These are phyloP conservation scores for Actinia equina DNA, from an alignment of 64 coral and sea anemone genomes.

Conservation along the genomic window DNA sequence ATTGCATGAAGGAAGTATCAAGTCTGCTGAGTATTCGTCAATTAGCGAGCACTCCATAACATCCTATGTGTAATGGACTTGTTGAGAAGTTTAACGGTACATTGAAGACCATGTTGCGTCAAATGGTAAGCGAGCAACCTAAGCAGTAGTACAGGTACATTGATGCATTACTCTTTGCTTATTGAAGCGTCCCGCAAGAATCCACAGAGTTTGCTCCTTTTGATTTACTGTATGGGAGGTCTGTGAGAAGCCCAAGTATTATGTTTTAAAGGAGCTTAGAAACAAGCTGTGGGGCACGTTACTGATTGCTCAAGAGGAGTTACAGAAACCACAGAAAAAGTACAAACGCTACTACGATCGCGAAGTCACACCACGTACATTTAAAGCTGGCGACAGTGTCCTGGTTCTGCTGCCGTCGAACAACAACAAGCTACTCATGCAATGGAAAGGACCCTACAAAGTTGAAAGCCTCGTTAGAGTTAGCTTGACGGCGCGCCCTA, in stretches of 20 bases:
- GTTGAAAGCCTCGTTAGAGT: not conserved
- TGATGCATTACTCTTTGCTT: slow-evolving; percentile 6
- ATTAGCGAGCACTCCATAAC: slow-evolving; percentile 29
- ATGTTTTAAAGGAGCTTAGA: slow-evolving; percentile 19
- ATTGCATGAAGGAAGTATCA: not conserved
- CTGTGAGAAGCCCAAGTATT: slow-evolving; percentile 19
- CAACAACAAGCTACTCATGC: slow-evolving; percentile 38
- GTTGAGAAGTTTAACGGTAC: slow-evolving; percentile 56
- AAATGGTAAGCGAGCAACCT: not conserved
- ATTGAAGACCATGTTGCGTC: slow-evolving; percentile 15
- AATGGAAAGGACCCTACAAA: slow-evolving; percentile 52
- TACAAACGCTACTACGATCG: slow-evolving; percentile 47
- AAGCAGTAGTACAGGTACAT: slow-evolving; percentile 35
- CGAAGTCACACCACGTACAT: slow-evolving; percentile 17
- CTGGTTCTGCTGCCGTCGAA: slow-evolving; percentile 28
- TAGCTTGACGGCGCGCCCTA: not conserved
- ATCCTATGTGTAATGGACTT: slow-evolving; percentile 49
- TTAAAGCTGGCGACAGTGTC: slow-evolving; percentile 28
- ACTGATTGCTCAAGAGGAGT: slow-evolving; percentile 6
- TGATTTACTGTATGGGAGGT: slow-evolving; percentile 26
- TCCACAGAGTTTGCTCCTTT: slow-evolving; percentile 35
- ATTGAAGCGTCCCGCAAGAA: slow-evolving; percentile 46
- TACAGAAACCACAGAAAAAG: not conserved
- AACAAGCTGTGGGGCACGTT: slow-evolving; percentile 24
- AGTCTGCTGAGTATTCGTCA: not conserved